Percentiles rank a stretch among this genome's conserved stretches.
phyloP scores from a whole-genome alignment of 2,797 vertebrate species.

The Enteromius argenteus region DNA sequence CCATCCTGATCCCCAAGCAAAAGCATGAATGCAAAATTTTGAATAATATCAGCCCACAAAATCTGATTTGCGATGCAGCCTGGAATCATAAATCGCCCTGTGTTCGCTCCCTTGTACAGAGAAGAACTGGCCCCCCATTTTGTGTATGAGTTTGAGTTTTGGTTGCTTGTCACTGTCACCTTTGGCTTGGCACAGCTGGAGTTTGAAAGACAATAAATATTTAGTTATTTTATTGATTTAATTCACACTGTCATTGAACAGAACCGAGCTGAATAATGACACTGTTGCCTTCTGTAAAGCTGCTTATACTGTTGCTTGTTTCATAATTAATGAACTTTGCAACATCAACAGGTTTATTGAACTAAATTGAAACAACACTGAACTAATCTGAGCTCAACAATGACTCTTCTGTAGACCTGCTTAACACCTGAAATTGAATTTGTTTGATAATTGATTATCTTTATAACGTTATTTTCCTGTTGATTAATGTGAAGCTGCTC shows the following conservation, averaged over 20 bases:
- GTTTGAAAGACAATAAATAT: not conserved
- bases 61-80: not conserved
- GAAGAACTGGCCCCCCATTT: not conserved
- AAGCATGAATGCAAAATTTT: not conserved
- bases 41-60: not conserved
- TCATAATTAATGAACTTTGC: not conserved
- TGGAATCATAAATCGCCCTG: not conserved
- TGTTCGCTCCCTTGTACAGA: not conserved
- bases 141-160: too few relatives aligned
- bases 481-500: not conserved
- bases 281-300: not conserved
- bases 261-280: not conserved
- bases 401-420: not conserved
- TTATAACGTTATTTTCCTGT: not conserved
- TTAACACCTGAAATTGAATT: not conserved
- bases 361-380: not conserved
- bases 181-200: not conserved
- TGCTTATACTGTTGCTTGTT: not conserved
- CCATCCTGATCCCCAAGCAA: not conserved
- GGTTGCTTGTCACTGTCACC: not conserved
- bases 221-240: not conserved
- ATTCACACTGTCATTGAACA: not conserved
- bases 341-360: not conserved
- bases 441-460: not conserved
- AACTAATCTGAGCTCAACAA: not conserved